A percentile compares a stretch with the other conserved stretches of the same genome.
Evolutionary conservation across 2,888 invertebrate species (phyloP).

Genomic region (Phlogophora meticulosa): DNA sequence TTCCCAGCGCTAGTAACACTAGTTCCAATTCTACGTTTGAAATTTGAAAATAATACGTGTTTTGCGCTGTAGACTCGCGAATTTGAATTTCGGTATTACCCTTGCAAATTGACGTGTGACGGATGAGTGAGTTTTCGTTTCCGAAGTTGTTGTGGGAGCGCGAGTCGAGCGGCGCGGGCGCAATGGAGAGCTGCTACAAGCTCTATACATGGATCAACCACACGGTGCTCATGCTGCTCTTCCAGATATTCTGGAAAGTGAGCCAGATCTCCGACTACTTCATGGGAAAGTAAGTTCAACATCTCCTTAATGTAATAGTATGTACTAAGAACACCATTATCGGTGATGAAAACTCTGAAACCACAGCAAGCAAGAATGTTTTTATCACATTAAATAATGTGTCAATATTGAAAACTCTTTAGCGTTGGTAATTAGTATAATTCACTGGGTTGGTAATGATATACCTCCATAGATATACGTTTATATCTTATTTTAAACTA

Average conservation of each 20-base stretch:
- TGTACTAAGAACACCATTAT: conserved; percentile 12
- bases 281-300: conserved; percentile 84
- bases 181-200: conserved; percentile 88
- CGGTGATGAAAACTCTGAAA: conserved; percentile 26
- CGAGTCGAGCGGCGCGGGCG: conserved; percentile 77
- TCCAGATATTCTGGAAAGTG: conserved; percentile 89
- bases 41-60: conserved; percentile 50
- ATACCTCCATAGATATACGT: no score
- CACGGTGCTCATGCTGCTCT: conserved; percentile 86
- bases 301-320: conserved; percentile 11
- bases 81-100: conserved; percentile 66
- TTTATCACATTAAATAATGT: conserved; percentile 9
- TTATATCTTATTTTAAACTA: background rate
- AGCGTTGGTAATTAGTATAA: background rate
- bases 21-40: conserved; percentile 34
- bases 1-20: conserved; percentile 43
- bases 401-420: conserved; percentile 11
- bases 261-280: conserved; percentile 88
- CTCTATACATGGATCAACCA: conserved; percentile 88
- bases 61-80: conserved; percentile 33
- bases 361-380: background rate
- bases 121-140: conserved; percentile 87
- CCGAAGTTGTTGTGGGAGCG: conserved; percentile 84
- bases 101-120: conserved; percentile 80
- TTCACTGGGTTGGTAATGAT: background rate